Percentiles rank a stretch among this genome's conserved stretches.
These are phyloP conservation scores for Arenaria interpres DNA, from an alignment of 2,113 vertebrate species.

Conservation along the genomic window DNA sequence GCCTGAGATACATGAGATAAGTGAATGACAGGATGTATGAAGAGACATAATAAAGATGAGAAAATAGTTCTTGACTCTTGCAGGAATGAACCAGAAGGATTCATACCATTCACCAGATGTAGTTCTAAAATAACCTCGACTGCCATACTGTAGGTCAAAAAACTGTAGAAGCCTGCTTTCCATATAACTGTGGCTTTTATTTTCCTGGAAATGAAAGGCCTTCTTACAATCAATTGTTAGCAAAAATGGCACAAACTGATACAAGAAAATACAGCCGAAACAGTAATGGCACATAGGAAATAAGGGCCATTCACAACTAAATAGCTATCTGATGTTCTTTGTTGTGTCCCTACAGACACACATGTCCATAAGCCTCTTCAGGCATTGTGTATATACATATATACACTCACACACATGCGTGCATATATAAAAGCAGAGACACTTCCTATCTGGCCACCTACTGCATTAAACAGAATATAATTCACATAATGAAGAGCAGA, in stretches of 20 bases:
- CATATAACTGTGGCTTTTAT: not conserved
- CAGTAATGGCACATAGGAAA: not conserved
- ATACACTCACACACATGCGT: rapidly evolving
- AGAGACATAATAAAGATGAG: constrained; percentile 46
- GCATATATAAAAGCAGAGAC: not conserved
- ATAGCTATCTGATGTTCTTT: not conserved
- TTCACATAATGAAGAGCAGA: not conserved
- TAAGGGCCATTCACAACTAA: not conserved
- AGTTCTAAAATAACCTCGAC: not conserved
- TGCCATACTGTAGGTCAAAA: not conserved
- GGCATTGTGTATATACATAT: too few relatives aligned
- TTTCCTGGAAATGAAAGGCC: not conserved
- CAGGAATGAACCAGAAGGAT: not conserved
- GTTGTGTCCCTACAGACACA: not conserved
- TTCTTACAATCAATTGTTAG: not conserved
- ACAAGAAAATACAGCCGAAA: not conserved
- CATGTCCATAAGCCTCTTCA: not conserved
- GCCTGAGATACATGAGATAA: constrained; percentile 30
- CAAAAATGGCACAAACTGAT: not conserved
- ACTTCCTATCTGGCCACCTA: not conserved
- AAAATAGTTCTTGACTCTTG: not conserved
- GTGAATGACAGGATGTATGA: not conserved
- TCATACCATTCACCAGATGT: not conserved
- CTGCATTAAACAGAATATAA: not conserved
- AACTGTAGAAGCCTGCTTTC: not conserved